Evolutionary conservation across 2,797 vertebrate genomes (phyloP), one percentile per base, ranked within the genome.

Genomic region (Epinephelus awoara): DNA sequence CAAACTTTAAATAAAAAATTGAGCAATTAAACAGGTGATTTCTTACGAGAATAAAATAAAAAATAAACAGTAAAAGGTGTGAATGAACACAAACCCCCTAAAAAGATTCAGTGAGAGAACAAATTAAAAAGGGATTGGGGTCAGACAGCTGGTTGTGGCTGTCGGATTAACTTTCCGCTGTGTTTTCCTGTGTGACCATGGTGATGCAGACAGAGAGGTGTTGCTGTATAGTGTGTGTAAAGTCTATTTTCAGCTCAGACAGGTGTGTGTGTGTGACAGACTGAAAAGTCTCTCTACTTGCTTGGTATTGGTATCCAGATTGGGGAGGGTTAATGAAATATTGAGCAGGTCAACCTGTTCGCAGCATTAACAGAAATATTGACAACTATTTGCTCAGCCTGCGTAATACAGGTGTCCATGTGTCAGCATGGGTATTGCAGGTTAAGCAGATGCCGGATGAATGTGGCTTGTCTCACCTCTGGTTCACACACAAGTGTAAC

Each of bases 241-340:
- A 23, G 52, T 64, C 67, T 82, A 79, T 83, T 87, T 85, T 83
- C 50, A 84, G 71, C 67, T 75, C 13, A 64, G 49, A 67, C 76
- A 80, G 51, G 69, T 72, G 44, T 51, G 42, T 49, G 59, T 44
- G 61, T 70, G 55, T 11, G 25, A 5, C n/a, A 65, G 59, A 63
- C 51, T 52, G 19, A 44, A 50, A 71, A 67, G 57, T 50, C 27
- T 47, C 59, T 65, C 12, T 19, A 34, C 27, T 34, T 12, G 0
- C 34, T 52, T 25, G 2, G 8, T n/a, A n/a, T n/a, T n/a, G n/a
- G n/a, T n/a, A n/a, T n/a, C n/a, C n/a, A n/a, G n/a, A n/a, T n/a
- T n/a, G n/a, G n/a, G n/a, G 27, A 29, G 27, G 27, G 27, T 29
- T 29, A 6, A 29, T 29, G 27, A 29, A 29, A 6, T 29, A 29